phyloP scores from a whole-genome alignment of 2,797 vertebrate genomes.

The Cynopterus sphinx region DNA sequence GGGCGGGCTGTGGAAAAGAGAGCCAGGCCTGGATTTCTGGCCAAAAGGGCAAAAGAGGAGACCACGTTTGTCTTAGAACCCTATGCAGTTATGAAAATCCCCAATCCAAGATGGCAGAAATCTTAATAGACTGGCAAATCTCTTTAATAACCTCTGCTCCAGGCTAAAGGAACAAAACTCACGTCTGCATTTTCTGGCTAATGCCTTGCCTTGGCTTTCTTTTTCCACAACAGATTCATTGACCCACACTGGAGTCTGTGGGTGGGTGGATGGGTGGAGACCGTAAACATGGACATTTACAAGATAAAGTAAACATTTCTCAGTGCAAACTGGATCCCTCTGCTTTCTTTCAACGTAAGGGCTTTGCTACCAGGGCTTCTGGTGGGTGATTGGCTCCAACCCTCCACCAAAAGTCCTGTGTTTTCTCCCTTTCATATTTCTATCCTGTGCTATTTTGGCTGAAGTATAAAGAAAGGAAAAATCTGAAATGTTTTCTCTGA shows the following conservation, averaged over 20 bases:
- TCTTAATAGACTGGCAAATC: not conserved
- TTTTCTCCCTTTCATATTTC: constrained; percentile 5
- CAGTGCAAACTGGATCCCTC: not conserved
- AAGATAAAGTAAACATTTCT: not conserved
- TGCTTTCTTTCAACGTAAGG: not conserved
- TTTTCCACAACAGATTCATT: not conserved
- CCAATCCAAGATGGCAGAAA: not conserved
- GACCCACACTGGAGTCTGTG: not conserved
- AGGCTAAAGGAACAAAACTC: not conserved
- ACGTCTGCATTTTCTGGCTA: not conserved
- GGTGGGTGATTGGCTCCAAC: not conserved
- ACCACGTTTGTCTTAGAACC: not conserved
- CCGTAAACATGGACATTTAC: not conserved
- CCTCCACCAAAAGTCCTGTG: not conserved
- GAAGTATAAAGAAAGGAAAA: constrained; percentile 44
- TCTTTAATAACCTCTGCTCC: not conserved
- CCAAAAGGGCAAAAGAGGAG: not conserved
- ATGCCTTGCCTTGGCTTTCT: not conserved
- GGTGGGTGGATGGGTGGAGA: not conserved
- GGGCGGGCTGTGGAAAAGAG: not conserved
- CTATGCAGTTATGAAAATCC: not conserved
- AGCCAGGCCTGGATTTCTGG: not conserved
- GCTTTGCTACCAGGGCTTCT: not conserved
- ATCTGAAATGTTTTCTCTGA: constrained; percentile 53
- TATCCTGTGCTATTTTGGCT: constrained; percentile 52